Evolutionary conservation across 2,113 vertebrate species (phyloP), one percentile per base, ranked within the genome.

Genomic region (Morone chrysops): DNA sequence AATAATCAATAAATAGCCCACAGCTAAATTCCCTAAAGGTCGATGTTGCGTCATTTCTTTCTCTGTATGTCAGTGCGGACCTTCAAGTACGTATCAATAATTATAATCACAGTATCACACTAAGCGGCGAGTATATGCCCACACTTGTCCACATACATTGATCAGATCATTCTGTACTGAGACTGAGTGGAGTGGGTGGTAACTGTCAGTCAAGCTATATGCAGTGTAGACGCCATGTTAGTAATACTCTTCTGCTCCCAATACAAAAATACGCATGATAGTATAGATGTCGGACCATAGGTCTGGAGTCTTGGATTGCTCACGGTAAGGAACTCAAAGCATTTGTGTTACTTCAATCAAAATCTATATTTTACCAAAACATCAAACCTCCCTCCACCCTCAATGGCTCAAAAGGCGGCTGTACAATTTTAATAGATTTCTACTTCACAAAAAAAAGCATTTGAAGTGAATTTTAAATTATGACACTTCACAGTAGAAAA

Each of bases 91-190:
- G 31, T 2, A n/a, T 10, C 47, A 20, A n/a, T 63, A 48, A 65
- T 43, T n/a, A 48, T 67, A 71, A 82, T 62, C 47, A 75, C 53
- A 80, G 56, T 31, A 43, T 77, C 59, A 69, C 12, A 25, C 17
- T 10, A 48, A 41, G 20, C 38, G 6, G 41, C 13, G 65, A 72
- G 50, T 63, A 31, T 0, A 0, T 47, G 41, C 57, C 50, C 60
- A 72, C 38, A 53, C 66, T 25, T 18, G 12, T 56, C 50, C 18
- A 41, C 20, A 48, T 67, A 18, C 8, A 62, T 38, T 47, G 57
- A 74, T 74, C 73, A 40, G 54, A 54, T 61, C 36, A 67, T 13
- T 78, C n/a, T 47, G 54, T 41, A 40, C 51, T 68, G 67, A 69
- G 60, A 53, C 68, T 51, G 41, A 50, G 20, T 25, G 18, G 80